These are phyloP conservation scores for Encarsia formosa DNA, from an alignment of 2,888 invertebrate genomes.

Conservation along the genomic window DNA sequence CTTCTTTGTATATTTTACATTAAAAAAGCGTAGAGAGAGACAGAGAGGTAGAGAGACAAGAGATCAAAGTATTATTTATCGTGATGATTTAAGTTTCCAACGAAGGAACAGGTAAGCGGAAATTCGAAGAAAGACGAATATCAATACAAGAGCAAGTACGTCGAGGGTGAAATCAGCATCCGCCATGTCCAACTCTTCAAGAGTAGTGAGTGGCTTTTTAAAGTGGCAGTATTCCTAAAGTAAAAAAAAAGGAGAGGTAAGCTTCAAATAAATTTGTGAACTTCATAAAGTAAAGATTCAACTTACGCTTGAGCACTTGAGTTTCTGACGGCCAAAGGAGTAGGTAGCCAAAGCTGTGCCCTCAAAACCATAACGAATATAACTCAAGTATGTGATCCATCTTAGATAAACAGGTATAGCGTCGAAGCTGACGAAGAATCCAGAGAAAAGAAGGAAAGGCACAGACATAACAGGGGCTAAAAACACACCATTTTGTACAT, in stretches of 20 bases:
- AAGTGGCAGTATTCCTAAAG: constrained; percentile 78
- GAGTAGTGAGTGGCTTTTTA: constrained; percentile 73
- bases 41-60: no score
- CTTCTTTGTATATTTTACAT: not conserved
- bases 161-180: constrained; percentile 75
- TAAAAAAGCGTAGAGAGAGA: no score
- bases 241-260: not conserved
- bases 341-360: constrained; percentile 91
- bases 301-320: constrained; percentile 71
- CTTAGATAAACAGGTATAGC: constrained; percentile 91
- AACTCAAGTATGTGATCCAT: constrained; percentile 93
- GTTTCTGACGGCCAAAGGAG: constrained; percentile 73
- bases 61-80: constrained; percentile 54
- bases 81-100: constrained; percentile 79
- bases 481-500: constrained; percentile 92
- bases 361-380: constrained; percentile 94
- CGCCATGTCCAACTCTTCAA: constrained; percentile 84
- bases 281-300: not conserved
- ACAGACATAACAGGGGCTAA: constrained; percentile 95
- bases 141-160: constrained; percentile 72
- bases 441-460: constrained; percentile 91
- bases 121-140: constrained; percentile 75
- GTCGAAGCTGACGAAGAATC: constrained; percentile 95
- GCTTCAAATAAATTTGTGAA: no score
- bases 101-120: constrained; percentile 81